phyloP scores from a whole-genome alignment of 2,113 vertebrate species.

The Myocastor coypus region DNA sequence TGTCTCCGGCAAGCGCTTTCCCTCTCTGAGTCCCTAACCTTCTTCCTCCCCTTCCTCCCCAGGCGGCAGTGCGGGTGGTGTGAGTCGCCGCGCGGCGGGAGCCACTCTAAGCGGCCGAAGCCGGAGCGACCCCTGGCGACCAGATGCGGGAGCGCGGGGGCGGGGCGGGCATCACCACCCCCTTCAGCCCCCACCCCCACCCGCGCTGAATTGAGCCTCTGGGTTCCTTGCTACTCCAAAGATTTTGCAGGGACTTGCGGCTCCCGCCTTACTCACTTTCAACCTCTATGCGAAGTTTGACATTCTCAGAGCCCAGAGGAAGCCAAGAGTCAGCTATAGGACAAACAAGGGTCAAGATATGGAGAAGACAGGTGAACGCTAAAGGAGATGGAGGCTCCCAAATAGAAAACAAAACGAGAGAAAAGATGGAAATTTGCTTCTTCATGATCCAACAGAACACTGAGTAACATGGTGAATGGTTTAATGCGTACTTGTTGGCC shows the following conservation, averaged over 20 bases:
- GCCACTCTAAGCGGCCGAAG: slow-evolving; percentile 73
- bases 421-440: neutral
- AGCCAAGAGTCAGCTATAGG: slow-evolving; percentile 29
- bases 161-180: slow-evolving; percentile 67
- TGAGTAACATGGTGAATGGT: neutral
- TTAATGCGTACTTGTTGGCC: neutral
- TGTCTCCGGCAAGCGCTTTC: slow-evolving; percentile 12
- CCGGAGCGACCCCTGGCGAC: slow-evolving; percentile 81
- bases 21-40: slow-evolving; percentile 67
- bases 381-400: neutral
- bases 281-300: slow-evolving; percentile 23
- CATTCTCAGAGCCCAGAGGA: slow-evolving; percentile 41
- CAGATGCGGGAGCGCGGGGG: slow-evolving; percentile 74
- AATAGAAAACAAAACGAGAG: neutral
- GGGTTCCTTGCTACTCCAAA: neutral
- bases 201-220: neutral
- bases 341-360: neutral
- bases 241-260: slow-evolving; percentile 7
- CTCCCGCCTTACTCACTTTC: neutral
- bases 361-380: slow-evolving; percentile 13
- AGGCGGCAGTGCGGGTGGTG: slow-evolving; percentile 73
- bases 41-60: slow-evolving; percentile 68
- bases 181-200: neutral
- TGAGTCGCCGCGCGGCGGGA: slow-evolving; percentile 66
- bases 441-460: neutral